A percentile compares a stretch with the other conserved stretches of the same genome.
phyloP scores from a whole-genome alignment of 1,140 invertebrate genomes.

The Drosophila pseudoananassae region DNA sequence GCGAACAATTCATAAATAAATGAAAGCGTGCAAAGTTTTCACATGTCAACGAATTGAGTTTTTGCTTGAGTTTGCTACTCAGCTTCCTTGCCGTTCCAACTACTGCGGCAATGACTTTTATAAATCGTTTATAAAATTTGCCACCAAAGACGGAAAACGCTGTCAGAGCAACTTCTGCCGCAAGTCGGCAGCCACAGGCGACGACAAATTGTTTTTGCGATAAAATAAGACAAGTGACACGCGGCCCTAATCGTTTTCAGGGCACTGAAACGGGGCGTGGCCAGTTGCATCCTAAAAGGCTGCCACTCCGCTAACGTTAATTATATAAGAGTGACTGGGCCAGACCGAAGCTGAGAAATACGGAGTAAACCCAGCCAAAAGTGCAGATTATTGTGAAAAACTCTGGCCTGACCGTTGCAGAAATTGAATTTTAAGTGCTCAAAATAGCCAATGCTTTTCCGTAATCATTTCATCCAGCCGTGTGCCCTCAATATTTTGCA shows the following conservation, averaged over 20 bases:
- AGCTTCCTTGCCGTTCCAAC: conserved; percentile 17
- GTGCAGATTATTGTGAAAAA: conserved; percentile 32
- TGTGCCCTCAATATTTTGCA: conserved; percentile 38
- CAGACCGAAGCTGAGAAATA: conserved; percentile 1
- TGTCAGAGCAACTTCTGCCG: conserved; percentile 64
- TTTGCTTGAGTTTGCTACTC: conserved; percentile 50
- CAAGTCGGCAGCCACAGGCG: conserved; percentile 44
- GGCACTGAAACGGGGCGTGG: conserved; percentile 8
- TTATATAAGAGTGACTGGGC: conserved; percentile 58
- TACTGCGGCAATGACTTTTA: conserved; percentile 60
- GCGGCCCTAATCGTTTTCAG: conserved; percentile 64
- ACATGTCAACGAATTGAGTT: conserved; percentile 73
- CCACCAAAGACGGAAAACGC: conserved; percentile 70
- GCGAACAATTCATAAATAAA: conserved; percentile 79
- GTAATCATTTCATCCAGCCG: conserved; percentile 14
- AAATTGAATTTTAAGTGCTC: conserved; percentile 65
- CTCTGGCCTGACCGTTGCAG: conserved; percentile 47
- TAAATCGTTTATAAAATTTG: conserved; percentile 79
- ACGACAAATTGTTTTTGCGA: conserved; percentile 82
- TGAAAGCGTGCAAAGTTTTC: conserved; percentile 69
- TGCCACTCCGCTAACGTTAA: conserved; percentile 65
- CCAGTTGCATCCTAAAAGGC: conserved; percentile 56
- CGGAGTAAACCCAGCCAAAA: too few relatives aligned
- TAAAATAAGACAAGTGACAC: conserved; percentile 80
- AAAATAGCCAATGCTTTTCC: conserved; percentile 20